Evolutionary conservation across 92 coral and sea anemone species (phyloP).

Genomic region (Siderastrea siderea): DNA sequence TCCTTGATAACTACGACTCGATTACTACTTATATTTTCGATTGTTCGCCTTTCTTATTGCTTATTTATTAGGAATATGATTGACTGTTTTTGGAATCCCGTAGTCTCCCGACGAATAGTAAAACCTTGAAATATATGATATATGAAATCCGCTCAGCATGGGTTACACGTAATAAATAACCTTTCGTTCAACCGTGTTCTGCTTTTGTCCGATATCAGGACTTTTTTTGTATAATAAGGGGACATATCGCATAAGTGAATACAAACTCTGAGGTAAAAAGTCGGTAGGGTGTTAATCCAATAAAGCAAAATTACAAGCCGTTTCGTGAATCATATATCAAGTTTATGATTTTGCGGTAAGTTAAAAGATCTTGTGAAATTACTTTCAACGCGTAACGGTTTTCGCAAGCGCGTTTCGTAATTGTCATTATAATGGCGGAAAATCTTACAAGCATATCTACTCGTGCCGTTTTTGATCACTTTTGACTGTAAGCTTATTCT

Average conservation of each 20-base stretch:
- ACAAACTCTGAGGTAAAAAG: neutral
- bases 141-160: slow-evolving; percentile 1
- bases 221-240: neutral
- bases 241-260: neutral
- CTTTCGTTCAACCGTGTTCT: neutral
- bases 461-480: neutral
- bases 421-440: neutral
- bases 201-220: neutral
- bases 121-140: neutral
- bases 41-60: neutral
- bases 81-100: slow-evolving; percentile 2
- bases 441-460: neutral
- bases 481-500: slow-evolving; percentile 1
- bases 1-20: neutral
- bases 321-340: neutral
- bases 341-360: slow-evolving; percentile 18
- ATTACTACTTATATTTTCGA: neutral
- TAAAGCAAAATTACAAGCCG: slow-evolving; percentile 1
- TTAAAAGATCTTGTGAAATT: slow-evolving; percentile 22
- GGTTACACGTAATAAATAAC: neutral
- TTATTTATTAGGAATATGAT: neutral
- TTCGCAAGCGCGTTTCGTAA: slow-evolving; percentile 12
- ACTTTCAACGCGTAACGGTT: neutral
- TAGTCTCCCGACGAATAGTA: neutral
- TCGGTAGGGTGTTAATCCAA: slow-evolving; percentile 11